Conservation (phyloP, 2,113 vertebrate genomes). For the Casuarius casuarius region DNA sequence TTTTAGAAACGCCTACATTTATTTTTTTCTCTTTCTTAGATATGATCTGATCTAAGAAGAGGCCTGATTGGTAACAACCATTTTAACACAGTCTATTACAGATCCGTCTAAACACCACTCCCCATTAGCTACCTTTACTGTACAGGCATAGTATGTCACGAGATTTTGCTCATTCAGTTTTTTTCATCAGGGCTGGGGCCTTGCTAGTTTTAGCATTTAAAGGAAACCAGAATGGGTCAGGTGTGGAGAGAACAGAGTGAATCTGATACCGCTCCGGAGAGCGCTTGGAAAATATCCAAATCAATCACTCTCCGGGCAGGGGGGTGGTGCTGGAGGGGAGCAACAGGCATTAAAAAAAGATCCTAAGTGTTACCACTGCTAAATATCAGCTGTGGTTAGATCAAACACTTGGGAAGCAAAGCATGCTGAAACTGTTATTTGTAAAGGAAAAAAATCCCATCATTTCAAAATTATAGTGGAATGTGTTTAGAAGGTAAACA, state of each 20-base stretch:
- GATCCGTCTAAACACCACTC: neutral
- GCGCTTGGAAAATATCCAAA: constrained; percentile 45
- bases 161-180: neutral
- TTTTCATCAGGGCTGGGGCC: neutral
- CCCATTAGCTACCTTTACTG: neutral
- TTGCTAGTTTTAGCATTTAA: constrained; percentile 4
- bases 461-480: constrained; percentile 14
- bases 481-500: constrained; percentile 47
- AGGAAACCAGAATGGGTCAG: constrained; percentile 48
- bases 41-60: neutral
- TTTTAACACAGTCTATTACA: neutral
- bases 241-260: constrained; percentile 29
- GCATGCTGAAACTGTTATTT: constrained; percentile 28
- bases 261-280: constrained; percentile 31
- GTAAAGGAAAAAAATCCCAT: constrained; percentile 33
- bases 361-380: constrained; percentile 36
- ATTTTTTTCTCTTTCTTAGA: constrained; percentile 1
- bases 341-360: constrained; percentile 42
- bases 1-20: neutral
- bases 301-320: constrained; percentile 7
- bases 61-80: neutral
- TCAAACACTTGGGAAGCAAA: constrained; percentile 51
- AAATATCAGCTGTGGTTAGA: constrained; percentile 56
- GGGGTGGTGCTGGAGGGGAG: neutral
- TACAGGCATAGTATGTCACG: neutral